Percentiles rank a stretch among this genome's conserved stretches.
phyloP scores from a whole-genome alignment of 2,113 vertebrate species.

The Burhinus oedicnemus region DNA sequence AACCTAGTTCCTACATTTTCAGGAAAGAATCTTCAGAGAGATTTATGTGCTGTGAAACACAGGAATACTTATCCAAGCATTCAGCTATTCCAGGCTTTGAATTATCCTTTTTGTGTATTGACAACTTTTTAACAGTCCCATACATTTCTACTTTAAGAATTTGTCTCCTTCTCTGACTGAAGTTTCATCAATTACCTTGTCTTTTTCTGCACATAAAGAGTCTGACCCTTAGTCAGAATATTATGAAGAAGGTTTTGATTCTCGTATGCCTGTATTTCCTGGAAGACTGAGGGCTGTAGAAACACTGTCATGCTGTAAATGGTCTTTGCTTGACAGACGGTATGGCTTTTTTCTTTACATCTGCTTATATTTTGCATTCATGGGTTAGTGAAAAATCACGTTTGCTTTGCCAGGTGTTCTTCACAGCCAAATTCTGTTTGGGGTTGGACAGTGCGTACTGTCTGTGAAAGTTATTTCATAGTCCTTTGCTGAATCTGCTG shows the following conservation, averaged over 20 bases:
- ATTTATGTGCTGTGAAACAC: neutral
- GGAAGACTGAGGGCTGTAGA: neutral
- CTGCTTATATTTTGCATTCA: neutral
- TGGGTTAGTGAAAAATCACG: neutral
- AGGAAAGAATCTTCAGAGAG: neutral
- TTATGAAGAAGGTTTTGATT: neutral
- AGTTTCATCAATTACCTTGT: neutral
- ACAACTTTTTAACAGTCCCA: neutral
- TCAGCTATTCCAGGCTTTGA: neutral
- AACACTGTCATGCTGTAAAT: neutral
- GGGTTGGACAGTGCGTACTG: fast-evolving
- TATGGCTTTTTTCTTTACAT: neutral
- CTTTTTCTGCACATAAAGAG: neutral
- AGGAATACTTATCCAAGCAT: neutral
- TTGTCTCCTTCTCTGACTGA: neutral
- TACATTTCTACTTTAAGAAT: neutral
- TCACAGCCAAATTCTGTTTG: neutral
- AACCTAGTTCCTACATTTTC: neutral
- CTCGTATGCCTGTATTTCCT: neutral
- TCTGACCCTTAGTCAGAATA: neutral
- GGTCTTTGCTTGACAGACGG: neutral
- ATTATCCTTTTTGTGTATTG: neutral
- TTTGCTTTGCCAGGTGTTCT: neutral
- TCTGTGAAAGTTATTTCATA: neutral
- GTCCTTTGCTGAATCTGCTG: neutral